phyloP scores from a whole-genome alignment of 2,113 vertebrate species.

The Otis tarda region DNA sequence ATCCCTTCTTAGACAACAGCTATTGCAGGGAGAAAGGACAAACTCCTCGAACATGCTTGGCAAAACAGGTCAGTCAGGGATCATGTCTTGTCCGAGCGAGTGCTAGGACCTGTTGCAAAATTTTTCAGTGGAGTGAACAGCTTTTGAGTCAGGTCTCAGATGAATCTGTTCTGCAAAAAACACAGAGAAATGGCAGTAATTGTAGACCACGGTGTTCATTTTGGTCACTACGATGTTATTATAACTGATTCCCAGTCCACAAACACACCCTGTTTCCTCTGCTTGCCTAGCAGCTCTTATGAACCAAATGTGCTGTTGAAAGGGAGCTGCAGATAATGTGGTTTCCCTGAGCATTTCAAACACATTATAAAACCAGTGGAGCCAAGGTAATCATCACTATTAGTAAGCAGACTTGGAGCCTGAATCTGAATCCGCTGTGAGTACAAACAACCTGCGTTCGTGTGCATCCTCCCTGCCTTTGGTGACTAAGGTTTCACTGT shows the following conservation, averaged over 20 bases:
- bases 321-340: conserved; percentile 3
- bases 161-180: background rate
- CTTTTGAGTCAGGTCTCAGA: background rate
- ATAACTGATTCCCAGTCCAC: background rate
- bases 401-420: background rate
- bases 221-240: conserved; percentile 1
- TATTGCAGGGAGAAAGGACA: background rate
- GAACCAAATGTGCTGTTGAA: conserved; percentile 3
- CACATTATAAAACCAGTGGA: background rate
- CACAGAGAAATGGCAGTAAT: background rate
- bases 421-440: background rate
- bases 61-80: background rate
- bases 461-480: background rate
- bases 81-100: background rate
- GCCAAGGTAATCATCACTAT: conserved; percentile 10
- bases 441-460: background rate
- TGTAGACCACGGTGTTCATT: background rate
- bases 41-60: background rate
- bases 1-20: background rate
- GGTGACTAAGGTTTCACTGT: background rate
- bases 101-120: background rate
- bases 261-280: conserved; percentile 8
- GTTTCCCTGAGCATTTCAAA: conserved; percentile 5
- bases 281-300: background rate
- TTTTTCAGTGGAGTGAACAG: background rate